Evolutionary conservation across 2,888 invertebrate genomes (phyloP).

Genomic region (Phengaris alcon): DNA sequence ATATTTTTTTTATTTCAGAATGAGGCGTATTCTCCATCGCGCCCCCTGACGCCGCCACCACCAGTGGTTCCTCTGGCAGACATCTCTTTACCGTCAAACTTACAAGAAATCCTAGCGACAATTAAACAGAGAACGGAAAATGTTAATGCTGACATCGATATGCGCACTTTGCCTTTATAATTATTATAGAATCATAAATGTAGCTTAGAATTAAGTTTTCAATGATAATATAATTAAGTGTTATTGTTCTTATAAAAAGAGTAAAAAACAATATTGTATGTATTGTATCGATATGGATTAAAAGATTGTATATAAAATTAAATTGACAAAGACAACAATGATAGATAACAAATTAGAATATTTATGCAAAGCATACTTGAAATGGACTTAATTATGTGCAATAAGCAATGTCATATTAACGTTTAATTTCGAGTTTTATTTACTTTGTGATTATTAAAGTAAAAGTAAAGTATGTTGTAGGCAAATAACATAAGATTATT

Average conservation of each 20-base stretch:
- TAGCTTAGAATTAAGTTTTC: constrained; percentile 28
- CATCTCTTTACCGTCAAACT: constrained; percentile 89
- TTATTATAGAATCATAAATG: constrained; percentile 37
- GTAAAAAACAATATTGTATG: not conserved
- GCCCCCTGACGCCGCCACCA: constrained; percentile 78
- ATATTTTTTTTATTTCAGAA: constrained; percentile 57
- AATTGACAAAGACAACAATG: constrained; percentile 30
- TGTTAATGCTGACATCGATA: constrained; percentile 62
- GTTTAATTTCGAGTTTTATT: constrained; percentile 18
- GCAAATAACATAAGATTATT: constrained; percentile 16
- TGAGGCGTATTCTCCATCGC: constrained; percentile 83
- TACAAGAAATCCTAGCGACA: constrained; percentile 90
- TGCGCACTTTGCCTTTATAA: constrained; percentile 57
- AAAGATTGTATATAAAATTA: constrained; percentile 24
- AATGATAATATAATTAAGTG: constrained; percentile 21
- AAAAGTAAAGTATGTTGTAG: constrained; percentile 1
- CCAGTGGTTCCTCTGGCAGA: constrained; percentile 80
- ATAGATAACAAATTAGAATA: constrained; percentile 27
- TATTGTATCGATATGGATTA: constrained; percentile 7
- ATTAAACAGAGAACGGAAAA: constrained; percentile 81
- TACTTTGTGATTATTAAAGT: not conserved
- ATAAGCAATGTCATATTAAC: constrained; percentile 28
- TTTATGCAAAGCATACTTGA: constrained; percentile 40
- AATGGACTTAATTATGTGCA: constrained; percentile 35
- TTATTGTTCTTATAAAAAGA: not conserved